A percentile compares a stretch with the other conserved stretches of the same genome.
Evolutionary conservation across 2,113 vertebrate species (phyloP).

Genomic region (Vulpes ferrilata): DNA sequence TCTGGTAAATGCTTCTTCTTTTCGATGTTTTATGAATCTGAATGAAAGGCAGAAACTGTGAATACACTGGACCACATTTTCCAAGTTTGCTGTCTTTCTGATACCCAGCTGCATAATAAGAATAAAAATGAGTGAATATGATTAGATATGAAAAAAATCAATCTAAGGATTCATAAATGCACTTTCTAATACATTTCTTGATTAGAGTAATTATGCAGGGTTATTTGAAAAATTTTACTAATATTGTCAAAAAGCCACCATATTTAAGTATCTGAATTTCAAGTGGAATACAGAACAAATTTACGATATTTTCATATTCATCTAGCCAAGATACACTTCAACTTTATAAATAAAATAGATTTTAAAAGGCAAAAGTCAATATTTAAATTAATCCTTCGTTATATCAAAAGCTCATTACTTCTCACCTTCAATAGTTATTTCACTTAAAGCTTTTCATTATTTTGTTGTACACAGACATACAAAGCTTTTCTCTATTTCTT

Average conservation of each 20-base stretch:
- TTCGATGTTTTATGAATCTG: slow-evolving; percentile 43
- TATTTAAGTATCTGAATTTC: slow-evolving; percentile 54
- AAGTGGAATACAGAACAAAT: slow-evolving; percentile 48
- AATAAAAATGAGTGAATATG: slow-evolving; percentile 16
- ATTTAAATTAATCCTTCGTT: slow-evolving; percentile 69
- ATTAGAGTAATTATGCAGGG: background rate
- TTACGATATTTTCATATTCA: slow-evolving; percentile 47
- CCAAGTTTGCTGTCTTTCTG: slow-evolving; percentile 43
- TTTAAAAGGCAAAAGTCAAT: slow-evolving; percentile 61
- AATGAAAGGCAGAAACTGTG: slow-evolving; percentile 48
- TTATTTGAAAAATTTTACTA: slow-evolving; percentile 65
- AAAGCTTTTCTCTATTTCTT: slow-evolving; percentile 43
- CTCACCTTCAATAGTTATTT: slow-evolving; percentile 49
- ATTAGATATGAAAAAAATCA: slow-evolving; percentile 16
- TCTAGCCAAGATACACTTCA: slow-evolving; percentile 49
- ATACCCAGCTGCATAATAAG: background rate
- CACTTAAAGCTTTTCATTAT: slow-evolving; percentile 60
- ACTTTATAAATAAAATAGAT: slow-evolving; percentile 55
- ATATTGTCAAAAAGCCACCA: slow-evolving; percentile 26
- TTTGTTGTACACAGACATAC: background rate
- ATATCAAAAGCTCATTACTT: slow-evolving; percentile 56
- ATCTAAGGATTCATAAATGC: slow-evolving; percentile 35
- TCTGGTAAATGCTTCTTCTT: slow-evolving; percentile 50
- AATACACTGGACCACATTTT: background rate
- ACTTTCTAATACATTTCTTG: background rate